Percentiles rank a stretch among this genome's conserved stretches.
Conservation (phyloP, 1,140 invertebrate genomes). For the Cyclargus thomasi region DNA sequence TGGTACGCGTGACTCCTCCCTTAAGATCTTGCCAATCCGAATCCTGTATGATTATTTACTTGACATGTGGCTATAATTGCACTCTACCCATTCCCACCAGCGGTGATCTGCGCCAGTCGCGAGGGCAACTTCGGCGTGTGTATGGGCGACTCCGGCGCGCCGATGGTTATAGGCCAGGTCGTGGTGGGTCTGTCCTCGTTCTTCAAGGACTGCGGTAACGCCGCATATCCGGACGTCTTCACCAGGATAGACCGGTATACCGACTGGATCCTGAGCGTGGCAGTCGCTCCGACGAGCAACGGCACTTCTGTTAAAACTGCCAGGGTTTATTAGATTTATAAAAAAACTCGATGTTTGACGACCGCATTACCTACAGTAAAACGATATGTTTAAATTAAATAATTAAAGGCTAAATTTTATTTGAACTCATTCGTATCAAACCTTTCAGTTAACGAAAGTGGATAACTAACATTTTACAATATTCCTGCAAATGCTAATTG, state of each 20-base stretch:
- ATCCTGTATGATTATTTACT: too few species aligned
- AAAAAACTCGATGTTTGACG: too few species aligned
- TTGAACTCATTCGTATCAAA: too few species aligned
- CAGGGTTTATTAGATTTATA: neutral
- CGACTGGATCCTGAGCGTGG: slow-evolving; percentile 41
- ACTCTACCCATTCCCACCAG: slow-evolving; percentile 21
- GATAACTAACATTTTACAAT: too few species aligned
- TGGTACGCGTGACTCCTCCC: too few species aligned
- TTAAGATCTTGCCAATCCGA: too few species aligned
- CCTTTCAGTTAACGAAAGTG: too few species aligned
- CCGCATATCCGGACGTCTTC: slow-evolving; percentile 44
- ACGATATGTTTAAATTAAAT: too few species aligned
- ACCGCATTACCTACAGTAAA: too few species aligned
- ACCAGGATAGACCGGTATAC: slow-evolving; percentile 43
- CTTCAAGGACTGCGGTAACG: slow-evolving; percentile 34
- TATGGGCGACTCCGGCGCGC: slow-evolving; percentile 47
- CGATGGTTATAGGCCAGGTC: slow-evolving; percentile 38
- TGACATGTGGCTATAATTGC: too few species aligned
- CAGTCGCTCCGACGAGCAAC: slow-evolving; percentile 17
- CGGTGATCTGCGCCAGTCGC: slow-evolving; percentile 39
- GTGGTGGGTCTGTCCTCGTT: slow-evolving; percentile 42
- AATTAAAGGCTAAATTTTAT: too few species aligned
- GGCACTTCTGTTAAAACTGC: slow-evolving; percentile 15
- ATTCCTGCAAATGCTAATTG: too few species aligned
- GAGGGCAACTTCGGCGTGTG: slow-evolving; percentile 35